These are phyloP conservation scores for Calliphora vicina DNA, from an alignment of 1,140 invertebrate genomes.

Conservation along the genomic window DNA sequence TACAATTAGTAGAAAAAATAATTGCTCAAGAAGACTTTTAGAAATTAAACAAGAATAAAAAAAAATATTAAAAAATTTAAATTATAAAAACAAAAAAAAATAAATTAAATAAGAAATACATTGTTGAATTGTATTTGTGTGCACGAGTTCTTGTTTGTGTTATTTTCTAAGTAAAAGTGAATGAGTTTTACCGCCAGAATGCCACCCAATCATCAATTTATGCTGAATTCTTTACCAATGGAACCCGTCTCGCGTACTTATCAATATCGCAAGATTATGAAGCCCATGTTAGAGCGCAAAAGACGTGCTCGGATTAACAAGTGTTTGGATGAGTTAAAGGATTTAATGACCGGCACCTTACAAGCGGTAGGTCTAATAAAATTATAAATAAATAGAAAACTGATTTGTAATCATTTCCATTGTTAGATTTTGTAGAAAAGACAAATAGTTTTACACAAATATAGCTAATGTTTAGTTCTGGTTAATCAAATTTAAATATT, in stretches of 20 bases:
- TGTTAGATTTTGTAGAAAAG: neutral
- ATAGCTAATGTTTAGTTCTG: neutral
- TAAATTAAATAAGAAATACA: neutral
- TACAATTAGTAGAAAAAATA: too few species aligned
- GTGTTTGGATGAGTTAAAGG: conserved; percentile 84
- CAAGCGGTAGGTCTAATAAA: conserved; percentile 62
- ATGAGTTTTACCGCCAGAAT: conserved; percentile 42
- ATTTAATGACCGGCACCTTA: conserved; percentile 78
- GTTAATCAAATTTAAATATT: too few species aligned
- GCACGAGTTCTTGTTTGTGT: neutral
- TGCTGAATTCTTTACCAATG: conserved; percentile 32
- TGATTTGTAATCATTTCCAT: neutral
- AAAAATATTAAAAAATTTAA: conserved; percentile 15
- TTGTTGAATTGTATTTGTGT: neutral
- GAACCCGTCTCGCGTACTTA: conserved; percentile 65
- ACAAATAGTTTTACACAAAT: neutral
- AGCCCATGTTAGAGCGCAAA: conserved; percentile 84
- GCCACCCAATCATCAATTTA: conserved; percentile 45
- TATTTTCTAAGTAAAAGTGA: conserved; percentile 10
- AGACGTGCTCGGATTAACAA: conserved; percentile 84
- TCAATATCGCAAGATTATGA: conserved; percentile 70
- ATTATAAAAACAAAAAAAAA: neutral
- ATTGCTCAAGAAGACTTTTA: too few species aligned
- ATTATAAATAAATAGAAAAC: neutral
- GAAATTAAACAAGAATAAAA: neutral